Conservation (phyloP, 2,797 vertebrate species). For the Myripristis murdjan region DNA sequence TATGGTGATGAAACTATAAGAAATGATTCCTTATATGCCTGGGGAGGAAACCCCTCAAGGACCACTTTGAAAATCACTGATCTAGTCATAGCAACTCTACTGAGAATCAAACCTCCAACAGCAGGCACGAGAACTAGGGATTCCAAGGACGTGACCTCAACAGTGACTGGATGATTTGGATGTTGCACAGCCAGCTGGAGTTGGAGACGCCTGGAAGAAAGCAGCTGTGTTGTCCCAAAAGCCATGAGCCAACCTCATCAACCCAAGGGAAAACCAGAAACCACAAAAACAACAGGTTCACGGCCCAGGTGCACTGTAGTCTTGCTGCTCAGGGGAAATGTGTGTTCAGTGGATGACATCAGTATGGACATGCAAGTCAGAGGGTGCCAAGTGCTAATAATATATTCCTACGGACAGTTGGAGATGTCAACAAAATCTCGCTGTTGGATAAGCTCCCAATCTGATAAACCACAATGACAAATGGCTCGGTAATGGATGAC, state of each 20-base stretch:
- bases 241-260: neutral
- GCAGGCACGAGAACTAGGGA: slow-evolving; percentile 14
- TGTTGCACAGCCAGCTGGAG: neutral
- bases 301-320: neutral
- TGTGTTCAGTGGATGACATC: neutral
- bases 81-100: slow-evolving; percentile 20
- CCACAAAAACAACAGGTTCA: neutral
- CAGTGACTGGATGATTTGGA: slow-evolving; percentile 15
- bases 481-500: neutral
- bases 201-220: neutral
- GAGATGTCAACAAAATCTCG: neutral
- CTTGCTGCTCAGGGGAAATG: neutral
- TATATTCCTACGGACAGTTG: neutral
- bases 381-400: neutral
- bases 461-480: slow-evolving; percentile 13
- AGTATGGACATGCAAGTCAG: neutral
- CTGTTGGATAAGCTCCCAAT: neutral
- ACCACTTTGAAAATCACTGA: slow-evolving; percentile 16
- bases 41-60: neutral
- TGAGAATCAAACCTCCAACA: slow-evolving; percentile 14
- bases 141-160: slow-evolving; percentile 14
- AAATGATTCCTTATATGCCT: slow-evolving; percentile 20
- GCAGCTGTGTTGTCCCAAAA: slow-evolving; percentile 2
- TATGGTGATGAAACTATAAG: slow-evolving; percentile 4
- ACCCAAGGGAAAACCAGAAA: neutral